These are phyloP conservation scores for Alcedo quadribrachys DNA, from an alignment of 2,797 vertebrate genomes.

Conservation along the genomic window DNA sequence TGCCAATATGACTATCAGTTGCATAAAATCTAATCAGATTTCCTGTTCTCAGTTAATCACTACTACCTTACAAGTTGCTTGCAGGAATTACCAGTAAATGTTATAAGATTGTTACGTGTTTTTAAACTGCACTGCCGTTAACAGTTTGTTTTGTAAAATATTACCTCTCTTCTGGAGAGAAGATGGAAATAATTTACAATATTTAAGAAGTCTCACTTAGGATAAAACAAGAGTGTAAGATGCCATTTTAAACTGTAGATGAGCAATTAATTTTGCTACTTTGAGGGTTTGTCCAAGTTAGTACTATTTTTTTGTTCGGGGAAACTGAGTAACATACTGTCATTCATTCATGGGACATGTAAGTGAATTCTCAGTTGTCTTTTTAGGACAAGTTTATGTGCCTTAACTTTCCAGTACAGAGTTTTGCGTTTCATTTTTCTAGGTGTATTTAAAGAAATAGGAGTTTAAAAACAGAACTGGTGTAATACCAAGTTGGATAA, in stretches of 20 bases:
- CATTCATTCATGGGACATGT: background rate
- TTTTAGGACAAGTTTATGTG: background rate
- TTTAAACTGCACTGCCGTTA: background rate
- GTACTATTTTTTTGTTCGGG: background rate
- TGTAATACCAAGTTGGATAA: background rate
- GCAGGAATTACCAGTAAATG: background rate
- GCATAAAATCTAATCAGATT: background rate
- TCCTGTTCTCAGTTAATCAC: background rate
- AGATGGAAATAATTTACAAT: background rate
- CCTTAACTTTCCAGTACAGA: background rate
- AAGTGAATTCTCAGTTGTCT: background rate
- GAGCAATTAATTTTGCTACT: background rate
- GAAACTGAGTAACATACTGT: background rate
- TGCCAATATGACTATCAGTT: background rate
- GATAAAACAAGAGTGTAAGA: background rate
- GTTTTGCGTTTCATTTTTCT: background rate
- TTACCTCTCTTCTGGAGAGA: background rate
- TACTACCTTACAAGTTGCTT: background rate
- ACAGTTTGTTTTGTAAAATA: background rate
- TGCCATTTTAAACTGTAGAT: background rate
- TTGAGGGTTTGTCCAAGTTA: background rate
- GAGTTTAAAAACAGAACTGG: background rate
- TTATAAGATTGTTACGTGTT: background rate
- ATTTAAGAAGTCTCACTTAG: background rate
- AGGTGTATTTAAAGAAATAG: background rate